Evolutionary conservation across 2,797 vertebrate genomes (phyloP), one percentile per base, ranked within the genome.

Genomic region (Dallia pectoralis): DNA sequence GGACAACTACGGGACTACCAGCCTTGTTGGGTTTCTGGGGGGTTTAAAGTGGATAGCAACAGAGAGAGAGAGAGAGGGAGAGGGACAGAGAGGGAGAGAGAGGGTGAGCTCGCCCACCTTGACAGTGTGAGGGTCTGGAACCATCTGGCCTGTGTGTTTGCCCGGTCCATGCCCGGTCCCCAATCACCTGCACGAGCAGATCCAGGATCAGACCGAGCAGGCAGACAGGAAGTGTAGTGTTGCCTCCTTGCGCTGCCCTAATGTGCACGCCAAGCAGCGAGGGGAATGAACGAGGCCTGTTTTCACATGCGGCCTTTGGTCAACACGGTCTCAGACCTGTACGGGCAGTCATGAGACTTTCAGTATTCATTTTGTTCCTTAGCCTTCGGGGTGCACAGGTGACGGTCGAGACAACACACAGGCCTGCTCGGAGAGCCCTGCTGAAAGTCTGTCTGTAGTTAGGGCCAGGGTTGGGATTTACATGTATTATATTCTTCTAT

Each of bases 131-230:
- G 75, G 84, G 82, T 86, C 84, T 82, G 76, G 72, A 80, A 84
- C 84, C 82, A 86, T 86, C 84, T 86, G 84, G 84, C 77, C 77
- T 81, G 56, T 74, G 74, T 74, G 77, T 74, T 73, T 65, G 66
- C 48, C 12, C 3, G 22, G 12, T 1, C 74, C 72, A 73, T 82
- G 79, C 82, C 81, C 84, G 81, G 82, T n/a, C n/a, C n/a, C 82
- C 82, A 77, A 81, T 86, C 84, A 86, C 84, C 82, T 84, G 82
- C 80, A 84, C 74, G 79, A 84, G 77, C 81, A 80, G 84, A 82
- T n/a, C 53, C 22, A 11, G n/a, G n/a, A 22, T 53, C 49, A 22
- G 49, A 7, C 53, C 25, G 63, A 32, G 30, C 15, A 15, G 30
- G 18, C 78, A 82, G 82, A 78, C 83, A 85, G 81, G 79, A 85